These are phyloP conservation scores for Caranx ignobilis DNA, from an alignment of 2,113 vertebrate species.

Conservation along the genomic window DNA sequence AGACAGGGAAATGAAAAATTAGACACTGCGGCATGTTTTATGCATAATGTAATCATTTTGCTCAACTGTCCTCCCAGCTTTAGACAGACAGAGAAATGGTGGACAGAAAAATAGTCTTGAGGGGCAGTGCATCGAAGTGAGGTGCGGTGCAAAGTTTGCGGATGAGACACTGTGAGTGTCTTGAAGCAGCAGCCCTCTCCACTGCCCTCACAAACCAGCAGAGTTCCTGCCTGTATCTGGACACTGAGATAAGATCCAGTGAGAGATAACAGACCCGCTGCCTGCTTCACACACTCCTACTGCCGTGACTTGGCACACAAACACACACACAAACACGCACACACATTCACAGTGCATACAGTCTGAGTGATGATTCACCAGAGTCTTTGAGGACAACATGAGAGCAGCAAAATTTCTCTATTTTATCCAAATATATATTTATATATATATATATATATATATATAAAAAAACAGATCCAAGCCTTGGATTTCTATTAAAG, in stretches of 20 bases:
- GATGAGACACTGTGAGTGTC: slow-evolving; percentile 66
- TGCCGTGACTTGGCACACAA: slow-evolving; percentile 51
- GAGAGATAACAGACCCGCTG: slow-evolving; percentile 60
- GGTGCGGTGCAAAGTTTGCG: slow-evolving; percentile 48
- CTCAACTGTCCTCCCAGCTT: slow-evolving; percentile 60
- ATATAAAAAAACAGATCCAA: slow-evolving; percentile 6
- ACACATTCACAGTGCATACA: slow-evolving; percentile 18
- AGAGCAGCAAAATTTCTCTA: slow-evolving; percentile 37
- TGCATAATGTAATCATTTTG: slow-evolving; percentile 73
- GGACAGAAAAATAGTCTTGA: slow-evolving; percentile 49
- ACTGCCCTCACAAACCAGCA: slow-evolving; percentile 64
- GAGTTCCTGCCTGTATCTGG: slow-evolving; percentile 74
- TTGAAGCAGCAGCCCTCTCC: slow-evolving; percentile 63
- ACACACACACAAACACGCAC: slow-evolving; percentile 32
- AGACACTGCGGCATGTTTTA: slow-evolving; percentile 67
- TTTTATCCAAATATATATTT: slow-evolving; percentile 10
- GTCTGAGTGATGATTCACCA: slow-evolving; percentile 32
- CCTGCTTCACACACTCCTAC: slow-evolving; percentile 58
- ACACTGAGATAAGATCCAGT: slow-evolving; percentile 75
- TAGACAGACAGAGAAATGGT: slow-evolving; percentile 38
- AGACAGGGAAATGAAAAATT: slow-evolving; percentile 57
- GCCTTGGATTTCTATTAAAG: slow-evolving; percentile 45
- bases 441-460: neutral
- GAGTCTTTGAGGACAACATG: slow-evolving; percentile 27
- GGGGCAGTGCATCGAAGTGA: slow-evolving; percentile 39